phyloP scores from a whole-genome alignment of 2,888 invertebrate genomes.

The Gryllus longicercus region DNA sequence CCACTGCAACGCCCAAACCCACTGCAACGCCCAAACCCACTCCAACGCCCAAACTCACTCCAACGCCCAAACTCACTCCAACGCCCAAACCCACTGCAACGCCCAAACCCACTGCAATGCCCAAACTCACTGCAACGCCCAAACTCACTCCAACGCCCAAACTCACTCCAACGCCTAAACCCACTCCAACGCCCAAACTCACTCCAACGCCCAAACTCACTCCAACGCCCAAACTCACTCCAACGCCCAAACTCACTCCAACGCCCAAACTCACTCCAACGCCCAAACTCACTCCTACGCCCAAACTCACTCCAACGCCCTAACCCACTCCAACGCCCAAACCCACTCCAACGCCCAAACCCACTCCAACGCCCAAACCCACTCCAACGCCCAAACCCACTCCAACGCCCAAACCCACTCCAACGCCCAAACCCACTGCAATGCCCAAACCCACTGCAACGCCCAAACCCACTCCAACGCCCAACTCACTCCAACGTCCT shows the following conservation, averaged over 20 bases:
- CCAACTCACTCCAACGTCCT: not conserved
- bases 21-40: too few species aligned
- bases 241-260: not conserved
- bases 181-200: not conserved
- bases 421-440: too few species aligned
- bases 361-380: too few species aligned
- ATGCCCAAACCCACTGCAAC: not conserved
- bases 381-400: not conserved
- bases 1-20: not conserved
- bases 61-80: too few species aligned
- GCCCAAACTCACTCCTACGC: too few species aligned
- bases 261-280: not conserved
- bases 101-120: too few species aligned
- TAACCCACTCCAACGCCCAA: accelerated
- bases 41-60: too few species aligned
- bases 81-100: too few species aligned
- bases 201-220: too few species aligned
- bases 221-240: too few species aligned
- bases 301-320: not conserved
- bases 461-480: not conserved
- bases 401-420: not conserved
- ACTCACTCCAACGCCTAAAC: not conserved
- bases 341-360: not conserved
- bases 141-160: not conserved
- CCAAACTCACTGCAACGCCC: too few species aligned